Evolutionary conservation across 2,888 invertebrate genomes (phyloP), one percentile per base, ranked within the genome.

Genomic region (Nematopogon swammerdamellus): DNA sequence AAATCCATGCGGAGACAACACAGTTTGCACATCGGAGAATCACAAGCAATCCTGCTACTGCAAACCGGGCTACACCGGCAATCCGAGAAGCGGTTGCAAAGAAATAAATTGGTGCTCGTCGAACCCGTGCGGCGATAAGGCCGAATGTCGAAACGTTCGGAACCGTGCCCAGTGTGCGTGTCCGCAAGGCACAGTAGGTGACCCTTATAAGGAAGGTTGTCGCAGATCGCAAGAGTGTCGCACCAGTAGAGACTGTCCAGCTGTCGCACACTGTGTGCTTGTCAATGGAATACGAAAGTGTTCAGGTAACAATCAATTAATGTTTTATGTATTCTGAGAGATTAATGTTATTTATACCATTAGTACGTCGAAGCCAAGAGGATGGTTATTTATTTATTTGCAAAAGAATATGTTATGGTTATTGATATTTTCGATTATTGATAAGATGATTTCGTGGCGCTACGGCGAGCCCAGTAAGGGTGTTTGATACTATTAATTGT

Each of bases 11-110:
- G 93, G 92, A 1, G 85, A 86, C 49, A 92, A 94, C 67, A 88
- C 94, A 0, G 76, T 94, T 43, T 95, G 95, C 63, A 89, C 92
- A 1, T 89, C 92, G 2, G 91, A 92, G 66, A 85, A 86, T 60
- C 94, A 95, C 61, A 82, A 82, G 54, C 89, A 89, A 65, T 82
- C 81, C 44, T 77, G 74, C 63, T 89, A 90, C 59, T 95, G 95
- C 64, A 92, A 92, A 70, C 93, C 94, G 11, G 94, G 94, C 1
- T 93, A 85, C 60, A 91, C 91, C 0, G 94, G 93, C 2, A 87
- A 93, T 66, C 87, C 93, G 2, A 71, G 82, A 10, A 73, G 71
- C 20, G 87, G 86, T 18, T 95, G 95, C 60, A 72, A 81, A 48
- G 72, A 87, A 49, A 86, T 93, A 49, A 89, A 94, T 69, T 91